phyloP scores from a whole-genome alignment of 2,888 invertebrate genomes.

The Drosophila nr. fundita region DNA sequence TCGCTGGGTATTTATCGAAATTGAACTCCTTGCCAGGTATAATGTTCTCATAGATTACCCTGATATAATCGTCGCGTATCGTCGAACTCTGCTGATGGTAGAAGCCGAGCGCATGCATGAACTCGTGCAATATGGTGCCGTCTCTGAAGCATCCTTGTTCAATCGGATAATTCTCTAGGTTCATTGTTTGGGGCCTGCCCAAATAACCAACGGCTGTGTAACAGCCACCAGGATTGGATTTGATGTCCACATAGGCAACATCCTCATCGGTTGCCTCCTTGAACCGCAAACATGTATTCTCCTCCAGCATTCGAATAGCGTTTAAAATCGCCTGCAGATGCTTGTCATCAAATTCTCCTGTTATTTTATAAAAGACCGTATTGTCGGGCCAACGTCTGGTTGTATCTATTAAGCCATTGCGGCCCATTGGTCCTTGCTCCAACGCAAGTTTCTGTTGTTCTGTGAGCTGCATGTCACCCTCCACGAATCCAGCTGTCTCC shows the following conservation, averaged over 20 bases:
- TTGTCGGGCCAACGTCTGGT: constrained; percentile 88
- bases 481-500: constrained; percentile 89
- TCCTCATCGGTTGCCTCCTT: constrained; percentile 86
- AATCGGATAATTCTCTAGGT: constrained; percentile 77
- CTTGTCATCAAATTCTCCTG: constrained; percentile 77
- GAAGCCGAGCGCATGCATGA: constrained; percentile 92
- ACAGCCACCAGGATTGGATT: constrained; percentile 87
- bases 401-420: constrained; percentile 88
- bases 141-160: constrained; percentile 82
- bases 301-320: constrained; percentile 90
- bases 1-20: constrained; percentile 88
- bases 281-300: constrained; percentile 90
- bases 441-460: constrained; percentile 57
- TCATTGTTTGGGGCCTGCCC: constrained; percentile 84
- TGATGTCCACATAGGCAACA: constrained; percentile 68
- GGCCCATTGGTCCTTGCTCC: constrained; percentile 48
- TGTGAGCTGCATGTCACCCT: constrained; percentile 91
- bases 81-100: constrained; percentile 92
- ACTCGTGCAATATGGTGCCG: constrained; percentile 90
- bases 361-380: constrained; percentile 87
- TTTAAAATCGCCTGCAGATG: constrained; percentile 88
- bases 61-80: constrained; percentile 89
- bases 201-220: constrained; percentile 91
- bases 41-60: constrained; percentile 85
- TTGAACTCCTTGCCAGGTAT: constrained; percentile 88